Conservation (phyloP, 2,113 vertebrate species). For the Phalacrocorax aristotelis region DNA sequence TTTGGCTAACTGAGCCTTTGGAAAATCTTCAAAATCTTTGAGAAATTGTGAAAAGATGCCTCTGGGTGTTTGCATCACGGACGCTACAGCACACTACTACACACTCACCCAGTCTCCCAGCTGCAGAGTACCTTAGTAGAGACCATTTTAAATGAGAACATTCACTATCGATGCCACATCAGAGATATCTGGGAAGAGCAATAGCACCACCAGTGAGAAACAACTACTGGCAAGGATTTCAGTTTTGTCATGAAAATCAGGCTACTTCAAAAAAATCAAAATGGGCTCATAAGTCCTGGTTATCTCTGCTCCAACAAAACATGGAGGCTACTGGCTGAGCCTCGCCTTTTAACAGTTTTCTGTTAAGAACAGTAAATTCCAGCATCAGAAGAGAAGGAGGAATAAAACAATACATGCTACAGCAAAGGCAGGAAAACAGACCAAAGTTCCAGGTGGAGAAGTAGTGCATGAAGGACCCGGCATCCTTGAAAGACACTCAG, state of each 20-base stretch:
- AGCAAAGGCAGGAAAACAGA: background rate
- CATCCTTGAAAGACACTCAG: background rate
- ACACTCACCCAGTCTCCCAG: background rate
- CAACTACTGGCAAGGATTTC: background rate
- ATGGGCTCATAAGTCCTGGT: background rate
- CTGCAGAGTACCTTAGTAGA: background rate
- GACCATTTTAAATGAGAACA: background rate
- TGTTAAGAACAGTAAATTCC: background rate
- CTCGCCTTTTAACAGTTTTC: background rate
- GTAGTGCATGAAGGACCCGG: background rate
- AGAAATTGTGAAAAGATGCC: background rate
- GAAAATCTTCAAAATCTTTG: background rate
- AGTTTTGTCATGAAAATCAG: background rate
- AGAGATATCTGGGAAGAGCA: background rate
- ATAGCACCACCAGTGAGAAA: background rate
- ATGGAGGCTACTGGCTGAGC: background rate
- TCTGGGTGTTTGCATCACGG: background rate
- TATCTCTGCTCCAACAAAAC: background rate
- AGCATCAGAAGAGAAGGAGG: background rate
- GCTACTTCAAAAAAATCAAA: background rate
- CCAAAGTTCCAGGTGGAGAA: background rate
- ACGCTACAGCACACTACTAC: accelerated
- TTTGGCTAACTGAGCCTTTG: background rate
- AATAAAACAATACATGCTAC: background rate
- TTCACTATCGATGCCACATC: accelerated